Base-by-base conservation (phyloP, 2,113 vertebrate species). In the Andinoacara biseriatus region DNA sequence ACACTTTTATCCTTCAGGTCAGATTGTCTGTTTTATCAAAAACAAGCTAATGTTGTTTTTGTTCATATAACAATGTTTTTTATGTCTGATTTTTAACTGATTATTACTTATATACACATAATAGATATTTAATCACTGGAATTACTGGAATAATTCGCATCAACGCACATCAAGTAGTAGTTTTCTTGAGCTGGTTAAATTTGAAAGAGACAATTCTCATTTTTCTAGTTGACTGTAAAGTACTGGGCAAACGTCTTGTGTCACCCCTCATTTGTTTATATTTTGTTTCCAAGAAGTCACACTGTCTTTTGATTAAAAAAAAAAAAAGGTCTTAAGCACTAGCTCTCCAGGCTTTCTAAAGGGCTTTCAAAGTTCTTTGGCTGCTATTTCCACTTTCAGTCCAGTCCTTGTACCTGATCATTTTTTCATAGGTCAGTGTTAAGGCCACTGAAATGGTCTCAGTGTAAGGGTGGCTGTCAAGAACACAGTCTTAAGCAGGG, bases 11-110 rank as follows among this genome's bases (percentile, higher is more conserved):
- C 56, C 80, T 86, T 69, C 29, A 63, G 85, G 78, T 80, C 22
- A 69, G 31, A 87, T 58, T 84, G 85, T 82, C 79, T 85, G 31
- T 83, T 90, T 83, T 56, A 52, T 83, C 43, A 91, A 86, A 52
- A 89, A n/a, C 62, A 88, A 58, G n/a, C 69, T 24, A 7, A 17
- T 76, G 35, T 82, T 58, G 22, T 63, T 74, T 83, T 40, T 67
- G 63, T 26, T 26, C 26, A 49, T 29, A 11, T 49, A 38, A 13
- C 7, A 58, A 54, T 62, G 29, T 49, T 13, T 35, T 82, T 40
- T 56, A 24, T 61, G 52, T 82, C 60, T 78, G 54, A 58, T 69
- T 18, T 49, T 15, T 69, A 49, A 49, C 14, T 29, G 8, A 49
- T 49, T 82, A 15, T 69, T 76, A 33, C 26, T 54, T 63, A 52